Conservation (phyloP, 2,113 vertebrate species). For the Gobiocypris rarus region DNA sequence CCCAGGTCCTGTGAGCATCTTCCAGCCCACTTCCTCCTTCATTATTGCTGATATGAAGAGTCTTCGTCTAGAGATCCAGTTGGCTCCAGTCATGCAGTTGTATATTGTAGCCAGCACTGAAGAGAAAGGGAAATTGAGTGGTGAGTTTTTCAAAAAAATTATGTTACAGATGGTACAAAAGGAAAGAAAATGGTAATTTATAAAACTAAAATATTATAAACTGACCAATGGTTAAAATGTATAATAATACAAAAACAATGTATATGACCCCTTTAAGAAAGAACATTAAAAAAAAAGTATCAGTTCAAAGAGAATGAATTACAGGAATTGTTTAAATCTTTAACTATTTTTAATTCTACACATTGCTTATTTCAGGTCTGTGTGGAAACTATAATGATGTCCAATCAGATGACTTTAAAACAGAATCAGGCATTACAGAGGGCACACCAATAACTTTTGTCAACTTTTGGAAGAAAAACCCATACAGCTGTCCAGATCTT, state of each 20-base stretch:
- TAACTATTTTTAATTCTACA: constrained; percentile 80
- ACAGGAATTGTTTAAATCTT: constrained; percentile 82
- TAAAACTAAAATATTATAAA: too few species aligned
- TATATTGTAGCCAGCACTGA: constrained; percentile 22
- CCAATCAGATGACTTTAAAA: constrained; percentile 46
- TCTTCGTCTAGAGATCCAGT: constrained; percentile 40
- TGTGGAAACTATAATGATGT: constrained; percentile 53
- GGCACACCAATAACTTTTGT: constrained; percentile 17
- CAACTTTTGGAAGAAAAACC: constrained; percentile 50
- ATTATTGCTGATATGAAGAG: constrained; percentile 31
- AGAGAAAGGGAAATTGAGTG: constrained; percentile 42
- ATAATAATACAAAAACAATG: neutral
- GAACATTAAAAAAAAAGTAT: neutral
- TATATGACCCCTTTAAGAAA: neutral
- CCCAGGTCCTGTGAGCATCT: constrained; percentile 27
- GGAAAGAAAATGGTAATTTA: neutral
- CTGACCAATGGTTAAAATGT: too few species aligned
- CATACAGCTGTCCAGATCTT: constrained; percentile 75
- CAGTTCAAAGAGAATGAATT: neutral
- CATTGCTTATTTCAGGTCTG: constrained; percentile 36
- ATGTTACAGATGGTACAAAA: neutral
- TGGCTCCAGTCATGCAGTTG: constrained; percentile 52
- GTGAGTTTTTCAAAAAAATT: constrained; percentile 1
- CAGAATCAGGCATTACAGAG: constrained; percentile 40
- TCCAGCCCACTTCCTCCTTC: constrained; percentile 36